A percentile compares a stretch with the other conserved stretches of the same genome.
phyloP scores from a whole-genome alignment of 2,888 invertebrate genomes.

The Escarpia spicata region DNA sequence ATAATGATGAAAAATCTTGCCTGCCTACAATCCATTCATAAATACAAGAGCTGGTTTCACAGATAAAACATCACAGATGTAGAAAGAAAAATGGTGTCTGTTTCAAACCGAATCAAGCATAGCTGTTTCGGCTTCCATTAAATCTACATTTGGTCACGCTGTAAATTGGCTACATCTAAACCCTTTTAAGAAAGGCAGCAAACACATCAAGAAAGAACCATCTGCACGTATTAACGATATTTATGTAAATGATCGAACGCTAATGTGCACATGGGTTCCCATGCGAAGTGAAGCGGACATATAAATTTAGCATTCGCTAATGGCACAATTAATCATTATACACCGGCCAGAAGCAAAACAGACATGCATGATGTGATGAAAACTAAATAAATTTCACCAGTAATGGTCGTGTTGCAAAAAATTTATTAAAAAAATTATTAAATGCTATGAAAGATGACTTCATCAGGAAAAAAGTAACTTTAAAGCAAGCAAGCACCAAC shows the following conservation, averaged over 20 bases:
- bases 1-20: not conserved
- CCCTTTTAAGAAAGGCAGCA: not conserved
- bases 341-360: not conserved
- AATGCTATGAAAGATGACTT: not conserved
- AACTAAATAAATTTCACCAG: not conserved
- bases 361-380: not conserved
- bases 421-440: not conserved
- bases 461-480: not conserved
- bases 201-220: not conserved
- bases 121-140: not conserved
- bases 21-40: not conserved
- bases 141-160: not conserved
- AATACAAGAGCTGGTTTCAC: not conserved
- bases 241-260: not conserved
- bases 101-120: not conserved
- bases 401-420: not conserved
- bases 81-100: not conserved
- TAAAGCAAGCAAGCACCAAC: no score
- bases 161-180: not conserved
- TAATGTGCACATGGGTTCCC: not conserved
- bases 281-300: not conserved
- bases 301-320: not conserved
- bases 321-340: not conserved
- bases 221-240: not conserved
- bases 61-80: not conserved